Evolutionary conservation across 2,888 invertebrate species (phyloP).

Genomic region (Nephrotoma appendiculata): DNA sequence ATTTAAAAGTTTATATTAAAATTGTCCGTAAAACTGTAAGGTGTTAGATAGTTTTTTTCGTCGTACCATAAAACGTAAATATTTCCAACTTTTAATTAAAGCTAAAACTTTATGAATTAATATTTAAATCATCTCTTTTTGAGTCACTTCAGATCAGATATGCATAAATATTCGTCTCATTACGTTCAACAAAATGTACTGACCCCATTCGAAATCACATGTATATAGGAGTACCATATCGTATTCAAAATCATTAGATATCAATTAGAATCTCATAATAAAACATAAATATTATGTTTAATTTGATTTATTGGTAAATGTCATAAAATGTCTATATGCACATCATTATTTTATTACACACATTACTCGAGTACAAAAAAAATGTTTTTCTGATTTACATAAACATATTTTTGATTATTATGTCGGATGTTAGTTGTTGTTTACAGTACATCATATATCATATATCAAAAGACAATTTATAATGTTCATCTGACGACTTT

Average conservation of each 20-base stretch:
- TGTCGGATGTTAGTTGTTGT: not conserved
- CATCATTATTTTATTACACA: not conserved
- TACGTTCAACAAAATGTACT: too few relatives aligned
- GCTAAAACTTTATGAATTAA: too few relatives aligned
- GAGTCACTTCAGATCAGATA: too few relatives aligned
- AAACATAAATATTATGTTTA: not conserved
- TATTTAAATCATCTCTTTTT: too few relatives aligned
- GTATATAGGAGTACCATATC: too few relatives aligned
- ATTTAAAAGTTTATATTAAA: too few relatives aligned
- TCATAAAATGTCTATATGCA: not conserved
- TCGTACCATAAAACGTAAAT: too few relatives aligned
- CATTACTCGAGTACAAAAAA: not conserved
- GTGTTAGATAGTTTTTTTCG: too few relatives aligned
- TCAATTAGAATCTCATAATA: not conserved
- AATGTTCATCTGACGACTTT: not conserved
- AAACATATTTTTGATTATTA: not conserved
- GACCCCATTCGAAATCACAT: too few relatives aligned
- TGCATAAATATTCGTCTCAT: too few relatives aligned
- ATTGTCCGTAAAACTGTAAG: too few relatives aligned
- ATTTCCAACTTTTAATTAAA: too few relatives aligned
- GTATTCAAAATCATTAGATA: not conserved
- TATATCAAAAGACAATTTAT: not conserved
- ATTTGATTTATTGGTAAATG: not conserved
- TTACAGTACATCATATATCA: not conserved
- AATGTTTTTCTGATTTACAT: not conserved